Conservation (phyloP, 2,797 vertebrate species). For the Acipenser ruthenus region DNA sequence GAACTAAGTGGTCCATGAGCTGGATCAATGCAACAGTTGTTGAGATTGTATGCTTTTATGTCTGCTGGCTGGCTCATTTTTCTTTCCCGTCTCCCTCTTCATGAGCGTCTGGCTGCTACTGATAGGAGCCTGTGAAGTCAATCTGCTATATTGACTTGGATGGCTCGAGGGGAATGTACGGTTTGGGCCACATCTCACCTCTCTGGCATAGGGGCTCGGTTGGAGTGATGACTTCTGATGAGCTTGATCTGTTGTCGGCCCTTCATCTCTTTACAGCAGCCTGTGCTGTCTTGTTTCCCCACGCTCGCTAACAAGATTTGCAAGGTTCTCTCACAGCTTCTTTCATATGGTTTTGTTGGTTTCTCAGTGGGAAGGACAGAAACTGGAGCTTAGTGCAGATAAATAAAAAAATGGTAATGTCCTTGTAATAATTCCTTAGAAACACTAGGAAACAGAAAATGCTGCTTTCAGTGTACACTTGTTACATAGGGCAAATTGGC, state of each 20-base stretch:
- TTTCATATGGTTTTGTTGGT: no score
- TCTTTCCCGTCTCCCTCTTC: neutral
- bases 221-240: neutral
- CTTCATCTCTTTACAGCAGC: neutral
- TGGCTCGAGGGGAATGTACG: neutral
- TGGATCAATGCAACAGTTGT: conserved; percentile 20
- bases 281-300: neutral
- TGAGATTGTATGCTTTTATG: conserved; percentile 7
- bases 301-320: no score
- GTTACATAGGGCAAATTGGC: no score
- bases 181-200: neutral
- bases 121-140: neutral
- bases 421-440: no score
- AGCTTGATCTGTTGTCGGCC: neutral
- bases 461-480: no score
- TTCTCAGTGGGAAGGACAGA: no score
- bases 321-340: no score
- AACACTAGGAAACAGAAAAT: no score
- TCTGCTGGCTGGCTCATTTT: conserved; percentile 1
- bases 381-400: no score
- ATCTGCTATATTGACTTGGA: neutral
- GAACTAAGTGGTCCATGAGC: conserved; percentile 9
- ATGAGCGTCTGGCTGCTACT: conserved; percentile 1
- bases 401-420: no score
- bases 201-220: neutral